Evolutionary conservation across 2,888 invertebrate species (phyloP).

Genomic region (Netelia melanura): DNA sequence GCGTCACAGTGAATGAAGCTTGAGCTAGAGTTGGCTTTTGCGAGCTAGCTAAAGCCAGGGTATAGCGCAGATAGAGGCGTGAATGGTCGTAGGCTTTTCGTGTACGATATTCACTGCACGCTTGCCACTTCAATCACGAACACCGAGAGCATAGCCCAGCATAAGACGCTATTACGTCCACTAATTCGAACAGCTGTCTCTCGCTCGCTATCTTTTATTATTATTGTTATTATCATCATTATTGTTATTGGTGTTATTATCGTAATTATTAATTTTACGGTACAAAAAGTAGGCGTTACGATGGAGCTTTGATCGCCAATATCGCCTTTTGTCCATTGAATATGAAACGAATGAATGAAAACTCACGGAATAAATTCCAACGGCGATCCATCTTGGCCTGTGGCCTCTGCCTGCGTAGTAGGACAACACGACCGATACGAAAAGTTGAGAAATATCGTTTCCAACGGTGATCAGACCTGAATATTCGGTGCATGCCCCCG

Average conservation of each 20-base stretch:
- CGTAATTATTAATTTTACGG: too few species aligned
- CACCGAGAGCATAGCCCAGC: constrained; percentile 51
- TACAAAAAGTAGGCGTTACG: too few species aligned
- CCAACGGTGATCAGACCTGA: constrained; percentile 90
- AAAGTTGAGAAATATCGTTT: constrained; percentile 90
- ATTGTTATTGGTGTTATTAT: constrained; percentile 4
- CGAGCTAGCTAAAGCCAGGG: constrained; percentile 74
- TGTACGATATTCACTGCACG: constrained; percentile 64
- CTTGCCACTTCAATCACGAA: constrained; percentile 64
- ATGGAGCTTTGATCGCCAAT: not conserved
- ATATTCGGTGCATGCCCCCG: constrained; percentile 24
- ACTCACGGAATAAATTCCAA: constrained; percentile 85
- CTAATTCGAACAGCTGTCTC: constrained; percentile 65
- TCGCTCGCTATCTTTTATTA: constrained; percentile 31
- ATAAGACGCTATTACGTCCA: constrained; percentile 55
- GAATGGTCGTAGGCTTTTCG: constrained; percentile 78
- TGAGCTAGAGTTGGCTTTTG: constrained; percentile 70
- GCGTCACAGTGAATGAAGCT: constrained; percentile 77
- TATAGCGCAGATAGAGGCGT: constrained; percentile 75
- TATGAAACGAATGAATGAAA: constrained; percentile 15
- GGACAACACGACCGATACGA: constrained; percentile 88
- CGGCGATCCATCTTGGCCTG: constrained; percentile 90
- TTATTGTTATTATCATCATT: constrained; percentile 22
- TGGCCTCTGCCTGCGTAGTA: constrained; percentile 91
- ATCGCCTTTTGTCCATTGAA: not conserved